phyloP scores from a whole-genome alignment of 2,113 vertebrate genomes.

The Oreochromis niloticus region DNA sequence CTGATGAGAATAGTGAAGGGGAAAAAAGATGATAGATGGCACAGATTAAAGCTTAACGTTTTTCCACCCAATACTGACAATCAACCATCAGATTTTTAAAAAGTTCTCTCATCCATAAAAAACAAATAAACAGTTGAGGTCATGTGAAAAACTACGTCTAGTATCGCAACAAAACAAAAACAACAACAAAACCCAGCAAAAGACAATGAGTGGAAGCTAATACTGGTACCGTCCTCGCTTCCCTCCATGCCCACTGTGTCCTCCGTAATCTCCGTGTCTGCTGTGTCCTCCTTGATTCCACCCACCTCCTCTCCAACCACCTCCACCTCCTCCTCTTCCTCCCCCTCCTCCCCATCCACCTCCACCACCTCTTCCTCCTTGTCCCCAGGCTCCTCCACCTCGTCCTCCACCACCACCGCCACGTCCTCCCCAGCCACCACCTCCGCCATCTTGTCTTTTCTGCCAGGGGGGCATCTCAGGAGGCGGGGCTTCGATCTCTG shows the following conservation, averaged over 20 bases:
- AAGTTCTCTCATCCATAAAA: not conserved
- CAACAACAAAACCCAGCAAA: not conserved
- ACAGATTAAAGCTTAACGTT: not conserved
- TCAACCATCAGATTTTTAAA: not conserved
- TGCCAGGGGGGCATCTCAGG: slow-evolving; percentile 95
- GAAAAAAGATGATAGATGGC: not conserved
- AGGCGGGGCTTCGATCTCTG: slow-evolving; percentile 86
- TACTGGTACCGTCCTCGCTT: slow-evolving; percentile 57
- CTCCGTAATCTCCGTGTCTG: slow-evolving; percentile 8
- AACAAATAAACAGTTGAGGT: not conserved
- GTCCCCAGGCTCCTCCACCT: slow-evolving; percentile 5
- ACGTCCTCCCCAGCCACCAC: slow-evolving; percentile 50
- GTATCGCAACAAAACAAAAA: not conserved
- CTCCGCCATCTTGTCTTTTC: slow-evolving; percentile 82
- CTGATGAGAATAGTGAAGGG: not conserved
- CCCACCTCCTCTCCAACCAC: slow-evolving; percentile 32
- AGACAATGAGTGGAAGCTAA: not conserved
- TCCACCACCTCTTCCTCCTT: slow-evolving; percentile 3
- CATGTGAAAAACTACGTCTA: not conserved
- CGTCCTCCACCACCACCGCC: slow-evolving; percentile 20
- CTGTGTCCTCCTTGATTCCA: slow-evolving; percentile 61
- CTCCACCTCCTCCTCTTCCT: slow-evolving; percentile 12
- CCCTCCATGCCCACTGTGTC: slow-evolving; percentile 52
- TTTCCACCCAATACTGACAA: not conserved
- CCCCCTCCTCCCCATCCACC: slow-evolving; percentile 29